Conservation (phyloP, 2,888 invertebrate genomes). For the Rhabditoides inermis region DNA sequence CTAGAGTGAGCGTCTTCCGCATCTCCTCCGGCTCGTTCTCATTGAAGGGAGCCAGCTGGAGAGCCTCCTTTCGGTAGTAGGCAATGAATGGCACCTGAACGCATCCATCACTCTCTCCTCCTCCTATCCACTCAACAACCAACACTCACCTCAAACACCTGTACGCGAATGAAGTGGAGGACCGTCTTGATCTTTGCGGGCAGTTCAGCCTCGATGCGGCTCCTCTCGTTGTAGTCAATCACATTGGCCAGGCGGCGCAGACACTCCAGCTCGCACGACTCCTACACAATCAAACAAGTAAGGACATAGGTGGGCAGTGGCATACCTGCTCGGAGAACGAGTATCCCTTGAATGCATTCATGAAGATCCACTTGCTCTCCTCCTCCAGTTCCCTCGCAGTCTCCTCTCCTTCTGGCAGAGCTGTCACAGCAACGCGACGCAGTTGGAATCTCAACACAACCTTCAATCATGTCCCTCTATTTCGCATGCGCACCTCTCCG, state of each 20-base stretch:
- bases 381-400: constrained; percentile 81
- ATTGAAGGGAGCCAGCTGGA: too few species aligned
- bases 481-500: constrained; percentile 55
- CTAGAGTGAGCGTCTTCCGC: constrained; percentile 65
- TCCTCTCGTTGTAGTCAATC: background rate
- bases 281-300: background rate
- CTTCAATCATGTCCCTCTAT: background rate
- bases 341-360: constrained; percentile 69
- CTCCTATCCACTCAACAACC: too few species aligned
- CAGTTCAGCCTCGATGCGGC: constrained; percentile 8
- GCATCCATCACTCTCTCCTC: too few species aligned
- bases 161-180: constrained; percentile 87
- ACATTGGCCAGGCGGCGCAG: background rate
- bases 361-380: constrained; percentile 95
- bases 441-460: constrained; percentile 18
- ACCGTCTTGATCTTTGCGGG: constrained; percentile 81
- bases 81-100: constrained; percentile 82
- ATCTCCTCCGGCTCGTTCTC: too few species aligned
- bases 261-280: too few species aligned
- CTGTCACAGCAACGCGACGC: constrained; percentile 43
- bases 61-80: constrained; percentile 94
- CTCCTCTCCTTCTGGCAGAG: constrained; percentile 42
- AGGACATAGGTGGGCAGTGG: background rate
- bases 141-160: constrained; percentile 67
- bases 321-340: constrained; percentile 8